A percentile compares a stretch with the other conserved stretches of the same genome.
These are phyloP conservation scores for Pseudorectes ferrugineus DNA, from an alignment of 2,113 vertebrate species.

Conservation along the genomic window DNA sequence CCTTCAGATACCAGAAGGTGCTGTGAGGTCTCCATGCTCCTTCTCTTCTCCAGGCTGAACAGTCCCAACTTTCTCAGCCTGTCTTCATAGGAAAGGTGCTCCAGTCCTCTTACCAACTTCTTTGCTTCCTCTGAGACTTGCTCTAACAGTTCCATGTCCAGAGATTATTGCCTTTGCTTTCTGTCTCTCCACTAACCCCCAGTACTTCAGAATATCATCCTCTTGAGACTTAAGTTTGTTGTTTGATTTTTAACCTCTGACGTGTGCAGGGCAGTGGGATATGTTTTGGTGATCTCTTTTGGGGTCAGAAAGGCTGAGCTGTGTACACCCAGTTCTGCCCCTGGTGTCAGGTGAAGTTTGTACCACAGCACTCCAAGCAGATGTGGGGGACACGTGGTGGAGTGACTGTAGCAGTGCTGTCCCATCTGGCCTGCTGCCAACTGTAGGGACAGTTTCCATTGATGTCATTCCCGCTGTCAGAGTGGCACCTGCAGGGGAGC, in stretches of 20 bases:
- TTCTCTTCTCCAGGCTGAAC: not conserved
- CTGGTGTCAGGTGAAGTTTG: not conserved
- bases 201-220: not conserved
- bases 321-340: not conserved
- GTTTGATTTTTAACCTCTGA: not conserved
- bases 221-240: not conserved
- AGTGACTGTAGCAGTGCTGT: not conserved
- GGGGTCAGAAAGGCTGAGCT: not conserved
- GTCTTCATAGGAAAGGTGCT: not conserved
- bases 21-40: not conserved
- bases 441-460: not conserved
- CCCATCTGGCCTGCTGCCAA: not conserved
- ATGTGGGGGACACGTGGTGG: fast-evolving
- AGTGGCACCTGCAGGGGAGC: not conserved
- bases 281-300: not conserved
- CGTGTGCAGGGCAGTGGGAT: fast-evolving
- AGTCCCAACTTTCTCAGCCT: not conserved
- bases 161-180: not conserved
- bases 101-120: not conserved
- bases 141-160: not conserved
- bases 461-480: not conserved
- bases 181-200: not conserved
- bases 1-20: not conserved
- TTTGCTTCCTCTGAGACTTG: not conserved
- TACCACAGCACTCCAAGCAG: fast-evolving